Base-by-base conservation (phyloP, 2,113 vertebrate species). In the Hirundichthys speculiger region DNA sequence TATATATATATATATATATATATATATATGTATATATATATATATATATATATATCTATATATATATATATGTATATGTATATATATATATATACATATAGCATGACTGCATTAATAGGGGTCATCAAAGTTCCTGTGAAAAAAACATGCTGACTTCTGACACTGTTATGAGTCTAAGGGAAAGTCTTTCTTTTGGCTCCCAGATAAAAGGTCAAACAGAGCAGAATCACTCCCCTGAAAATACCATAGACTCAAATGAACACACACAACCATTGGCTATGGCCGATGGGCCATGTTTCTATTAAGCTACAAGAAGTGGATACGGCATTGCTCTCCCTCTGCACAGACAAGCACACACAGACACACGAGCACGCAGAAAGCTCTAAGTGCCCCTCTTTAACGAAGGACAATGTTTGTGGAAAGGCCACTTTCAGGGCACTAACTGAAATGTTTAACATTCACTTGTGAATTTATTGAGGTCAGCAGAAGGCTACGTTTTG, bases 401-500 rank as follows among this genome's bases (percentile, higher is more conserved):
- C 75, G 52, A 72, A 76, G 43, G 52, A 73, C 75, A 67, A 45
- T 72, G 74, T 88, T 86, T 85, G 82, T 76, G 45, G 60, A 78
- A 79, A 84, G 86, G 86, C 87, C 82, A 86, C 75, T 75, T 75
- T 84, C 62, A 85, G 82, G 88, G 70, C 80, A 86, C 75, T 83
- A 82, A 90, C 72, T 84, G 69, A 90, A 86, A 84, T 86, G 88
- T 87, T 91, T 86, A 77, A 85, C 58, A 51, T 72, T 84, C 55
- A 34, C 69, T 25, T 49, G 83, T 89, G 75, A 84, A 90, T 92
- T 91, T 90, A 91, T 91, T 88, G 89, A 90, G 89, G 89, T 90
- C 88, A 91, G 69, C 75, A 68, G 64, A 70, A 88, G 91, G 86
- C 88, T 86, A 83, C 54, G 55, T 83, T 89, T 88, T 80, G 73